A percentile compares a stretch with the other conserved stretches of the same genome.
phyloP scores from a whole-genome alignment of 92 coral and sea anemone species.

The Bergia sp. region DNA sequence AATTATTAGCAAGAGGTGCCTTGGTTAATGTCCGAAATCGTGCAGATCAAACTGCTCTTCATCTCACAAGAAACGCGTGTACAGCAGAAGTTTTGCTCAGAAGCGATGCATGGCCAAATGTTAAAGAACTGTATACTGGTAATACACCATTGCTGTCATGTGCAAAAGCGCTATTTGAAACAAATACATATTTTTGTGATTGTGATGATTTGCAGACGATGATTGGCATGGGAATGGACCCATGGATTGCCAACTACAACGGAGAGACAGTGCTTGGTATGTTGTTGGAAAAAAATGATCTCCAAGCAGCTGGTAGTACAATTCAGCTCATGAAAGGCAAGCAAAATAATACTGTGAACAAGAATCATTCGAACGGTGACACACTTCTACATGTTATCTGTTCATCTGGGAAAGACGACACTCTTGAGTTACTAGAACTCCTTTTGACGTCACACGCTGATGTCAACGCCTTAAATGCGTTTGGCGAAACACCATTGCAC shows the following conservation, averaged over 20 bases:
- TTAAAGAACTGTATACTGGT: constrained; percentile 20
- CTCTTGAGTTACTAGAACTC: not conserved
- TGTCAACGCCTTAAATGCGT: constrained; percentile 5
- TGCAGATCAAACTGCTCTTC: constrained; percentile 28
- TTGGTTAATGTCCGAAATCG: constrained; percentile 16
- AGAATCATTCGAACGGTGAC: constrained; percentile 29
- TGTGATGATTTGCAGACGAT: not conserved
- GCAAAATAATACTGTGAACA: not conserved
- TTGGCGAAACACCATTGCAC: constrained; percentile 23
- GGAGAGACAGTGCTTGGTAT: constrained; percentile 31
- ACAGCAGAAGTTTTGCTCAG: constrained; percentile 24
- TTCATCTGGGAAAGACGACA: constrained; percentile 19
- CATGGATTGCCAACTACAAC: constrained; percentile 32
- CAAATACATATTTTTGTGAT: not conserved
- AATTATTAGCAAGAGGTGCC: constrained; percentile 17
- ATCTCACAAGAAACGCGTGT: constrained; percentile 1
- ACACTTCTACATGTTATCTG: constrained; percentile 21
- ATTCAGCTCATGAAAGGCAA: constrained; percentile 37
- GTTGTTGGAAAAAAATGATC: not conserved
- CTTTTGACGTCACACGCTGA: constrained; percentile 13
- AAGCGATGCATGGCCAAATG: constrained; percentile 42
- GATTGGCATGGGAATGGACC: constrained; percentile 34
- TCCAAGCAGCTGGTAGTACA: constrained; percentile 2
- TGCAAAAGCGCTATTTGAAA: not conserved
- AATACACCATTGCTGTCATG: constrained; percentile 20